Percentiles rank a stretch among this genome's conserved stretches.
Evolutionary conservation across 2,797 vertebrate genomes (phyloP).

Genomic region (Bovichtus variegatus): DNA sequence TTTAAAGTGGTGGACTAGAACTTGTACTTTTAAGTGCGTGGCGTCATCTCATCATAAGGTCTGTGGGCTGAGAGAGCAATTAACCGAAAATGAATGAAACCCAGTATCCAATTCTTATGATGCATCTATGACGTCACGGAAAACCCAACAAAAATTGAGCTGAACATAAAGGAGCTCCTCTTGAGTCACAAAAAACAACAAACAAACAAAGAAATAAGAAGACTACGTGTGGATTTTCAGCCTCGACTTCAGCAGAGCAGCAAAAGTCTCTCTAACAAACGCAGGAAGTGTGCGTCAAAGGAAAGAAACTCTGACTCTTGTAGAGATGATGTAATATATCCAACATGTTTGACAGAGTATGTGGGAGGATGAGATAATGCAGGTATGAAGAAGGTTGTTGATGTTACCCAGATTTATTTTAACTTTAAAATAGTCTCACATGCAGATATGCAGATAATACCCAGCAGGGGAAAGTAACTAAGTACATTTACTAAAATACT

Average conservation of each 20-base stretch:
- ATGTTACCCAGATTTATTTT: not conserved
- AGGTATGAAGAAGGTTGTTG: not conserved
- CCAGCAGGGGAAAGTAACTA: not conserved
- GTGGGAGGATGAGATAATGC: slow-evolving; percentile 11
- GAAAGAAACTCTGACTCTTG: slow-evolving; percentile 17
- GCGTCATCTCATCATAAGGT: not conserved
- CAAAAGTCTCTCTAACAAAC: slow-evolving; percentile 42
- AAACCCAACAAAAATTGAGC: not conserved
- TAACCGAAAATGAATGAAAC: too few relatives aligned
- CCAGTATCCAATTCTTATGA: not conserved
- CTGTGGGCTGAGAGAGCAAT: too few relatives aligned
- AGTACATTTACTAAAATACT: not conserved
- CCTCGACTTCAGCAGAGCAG: slow-evolving; percentile 11
- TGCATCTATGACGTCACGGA: not conserved
- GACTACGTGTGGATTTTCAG: not conserved
- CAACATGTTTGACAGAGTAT: slow-evolving; percentile 1
- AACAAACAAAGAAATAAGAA: not conserved
- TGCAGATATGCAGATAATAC: not conserved
- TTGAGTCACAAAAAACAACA: not conserved
- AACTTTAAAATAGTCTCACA: not conserved
- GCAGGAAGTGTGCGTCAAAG: slow-evolving; percentile 48
- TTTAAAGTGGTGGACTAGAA: not conserved
- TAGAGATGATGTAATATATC: slow-evolving; percentile 15
- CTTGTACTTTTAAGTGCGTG: not conserved
- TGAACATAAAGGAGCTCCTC: not conserved